Conservation (phyloP, 2,113 vertebrate genomes). For the Oplegnathus fasciatus region DNA sequence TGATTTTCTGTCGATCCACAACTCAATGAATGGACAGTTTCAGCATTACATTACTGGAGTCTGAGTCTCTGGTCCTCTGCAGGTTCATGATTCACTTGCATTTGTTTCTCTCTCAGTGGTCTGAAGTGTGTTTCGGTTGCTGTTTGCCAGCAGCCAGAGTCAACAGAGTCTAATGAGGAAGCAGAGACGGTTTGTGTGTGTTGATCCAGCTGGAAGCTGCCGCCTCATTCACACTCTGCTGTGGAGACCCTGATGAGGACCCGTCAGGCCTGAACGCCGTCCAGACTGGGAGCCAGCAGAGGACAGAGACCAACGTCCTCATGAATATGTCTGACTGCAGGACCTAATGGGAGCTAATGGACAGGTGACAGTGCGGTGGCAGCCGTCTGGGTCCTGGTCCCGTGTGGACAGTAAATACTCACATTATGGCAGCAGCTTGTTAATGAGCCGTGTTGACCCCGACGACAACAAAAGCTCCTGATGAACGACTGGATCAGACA, state of each 20-base stretch:
- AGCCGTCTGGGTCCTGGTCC: not conserved
- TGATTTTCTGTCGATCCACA: too few species aligned
- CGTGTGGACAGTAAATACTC: not conserved
- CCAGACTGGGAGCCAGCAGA: not conserved
- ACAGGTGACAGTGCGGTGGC: not conserved
- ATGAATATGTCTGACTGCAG: not conserved
- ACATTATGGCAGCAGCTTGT: constrained; percentile 4
- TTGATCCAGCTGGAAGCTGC: constrained; percentile 38
- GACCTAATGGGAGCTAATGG: constrained; percentile 19
- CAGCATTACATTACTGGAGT: too few species aligned
- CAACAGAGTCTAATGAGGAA: too few species aligned
- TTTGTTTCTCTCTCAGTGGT: too few species aligned
- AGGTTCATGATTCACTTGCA: too few species aligned
- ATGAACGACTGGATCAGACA: not conserved
- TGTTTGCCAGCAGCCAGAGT: too few species aligned
- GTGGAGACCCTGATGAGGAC: constrained; percentile 1
- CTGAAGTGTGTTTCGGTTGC: too few species aligned
- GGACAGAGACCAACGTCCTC: not conserved
- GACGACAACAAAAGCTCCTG: not conserved
- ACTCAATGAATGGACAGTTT: too few species aligned
- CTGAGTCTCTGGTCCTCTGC: too few species aligned
- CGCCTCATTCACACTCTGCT: constrained; percentile 28
- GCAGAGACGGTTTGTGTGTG: not conserved
- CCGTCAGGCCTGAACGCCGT: not conserved
- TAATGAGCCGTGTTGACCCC: constrained; percentile 22